phyloP scores from a whole-genome alignment of 2,797 vertebrate species.

The Echeneis naucrates region DNA sequence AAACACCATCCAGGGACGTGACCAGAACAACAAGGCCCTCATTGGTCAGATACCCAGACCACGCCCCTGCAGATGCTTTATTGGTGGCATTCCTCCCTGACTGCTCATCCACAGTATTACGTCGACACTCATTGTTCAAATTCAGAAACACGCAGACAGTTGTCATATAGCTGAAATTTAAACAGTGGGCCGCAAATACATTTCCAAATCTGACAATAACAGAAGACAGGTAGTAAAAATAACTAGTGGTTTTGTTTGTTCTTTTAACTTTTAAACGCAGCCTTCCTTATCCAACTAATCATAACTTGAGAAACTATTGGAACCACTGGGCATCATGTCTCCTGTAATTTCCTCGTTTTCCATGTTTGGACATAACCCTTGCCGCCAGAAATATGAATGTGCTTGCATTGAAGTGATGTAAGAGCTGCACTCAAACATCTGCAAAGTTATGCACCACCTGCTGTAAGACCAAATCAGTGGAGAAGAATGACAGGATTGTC shows the following conservation, averaged over 20 bases:
- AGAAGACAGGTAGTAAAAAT: constrained; percentile 12
- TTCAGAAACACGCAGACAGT: constrained; percentile 40
- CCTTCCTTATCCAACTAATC: constrained; percentile 7
- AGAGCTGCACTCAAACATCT: constrained; percentile 42
- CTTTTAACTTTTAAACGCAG: constrained; percentile 27
- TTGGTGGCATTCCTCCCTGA: constrained; percentile 58
- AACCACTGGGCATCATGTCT: constrained; percentile 27
- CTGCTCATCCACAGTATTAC: constrained; percentile 50
- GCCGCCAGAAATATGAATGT: constrained; percentile 11
- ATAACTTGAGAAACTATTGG: background rate
- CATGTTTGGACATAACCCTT: constrained; percentile 74
- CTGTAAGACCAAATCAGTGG: constrained; percentile 43
- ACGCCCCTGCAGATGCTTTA: constrained; percentile 36
- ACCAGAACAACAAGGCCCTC: constrained; percentile 32
- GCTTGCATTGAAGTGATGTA: constrained; percentile 44
- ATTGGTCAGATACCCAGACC: constrained; percentile 36
- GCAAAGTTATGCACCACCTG: constrained; percentile 55
- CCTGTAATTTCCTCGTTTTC: constrained; percentile 40
- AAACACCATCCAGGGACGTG: constrained; percentile 36
- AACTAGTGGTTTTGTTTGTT: constrained; percentile 27
- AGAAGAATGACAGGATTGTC: constrained; percentile 69
- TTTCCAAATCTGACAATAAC: constrained; percentile 44
- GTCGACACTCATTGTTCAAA: constrained; percentile 35
- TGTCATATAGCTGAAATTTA: constrained; percentile 13
- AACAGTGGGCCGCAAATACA: constrained; percentile 24